A percentile compares a stretch with the other conserved stretches of the same genome.
phyloP scores from a whole-genome alignment of 2,113 vertebrate species.

The Nesoenas mayeri region DNA sequence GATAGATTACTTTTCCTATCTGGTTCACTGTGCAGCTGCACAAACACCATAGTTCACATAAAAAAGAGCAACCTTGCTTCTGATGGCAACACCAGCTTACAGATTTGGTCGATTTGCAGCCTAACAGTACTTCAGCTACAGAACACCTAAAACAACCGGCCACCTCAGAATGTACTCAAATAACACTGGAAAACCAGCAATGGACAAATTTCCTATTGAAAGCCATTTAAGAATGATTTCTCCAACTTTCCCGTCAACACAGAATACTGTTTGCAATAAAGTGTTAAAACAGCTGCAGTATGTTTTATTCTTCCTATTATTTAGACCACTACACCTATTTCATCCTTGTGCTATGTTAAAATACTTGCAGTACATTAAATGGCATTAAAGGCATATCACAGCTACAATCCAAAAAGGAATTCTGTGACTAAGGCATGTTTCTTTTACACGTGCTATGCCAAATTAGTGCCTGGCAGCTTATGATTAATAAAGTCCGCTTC shows the following conservation, averaged over 20 bases:
- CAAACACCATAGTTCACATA: conserved; percentile 8
- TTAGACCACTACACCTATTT: neutral
- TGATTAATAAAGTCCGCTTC: neutral
- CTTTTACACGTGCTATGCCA: neutral
- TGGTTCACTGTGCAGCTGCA: conserved; percentile 45
- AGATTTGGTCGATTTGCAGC: neutral
- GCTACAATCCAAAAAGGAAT: neutral
- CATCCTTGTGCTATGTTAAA: neutral
- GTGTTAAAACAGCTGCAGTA: neutral
- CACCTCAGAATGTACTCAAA: neutral
- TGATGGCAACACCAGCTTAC: neutral
- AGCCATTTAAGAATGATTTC: neutral
- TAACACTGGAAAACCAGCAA: neutral
- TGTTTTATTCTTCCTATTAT: neutral
- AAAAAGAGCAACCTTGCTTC: neutral
- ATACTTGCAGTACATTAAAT: neutral
- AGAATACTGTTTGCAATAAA: neutral
- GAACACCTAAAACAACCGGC: neutral
- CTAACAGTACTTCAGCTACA: neutral
- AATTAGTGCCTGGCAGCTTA: neutral
- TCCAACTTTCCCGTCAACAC: neutral
- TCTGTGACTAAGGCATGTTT: neutral
- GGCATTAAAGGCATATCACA: neutral
- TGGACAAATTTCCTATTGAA: neutral
- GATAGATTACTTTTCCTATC: conserved; percentile 47